Percentiles rank a stretch among this genome's conserved stretches.
These are phyloP conservation scores for Tinamus major DNA, from an alignment of 2,797 vertebrate species.

Conservation along the genomic window DNA sequence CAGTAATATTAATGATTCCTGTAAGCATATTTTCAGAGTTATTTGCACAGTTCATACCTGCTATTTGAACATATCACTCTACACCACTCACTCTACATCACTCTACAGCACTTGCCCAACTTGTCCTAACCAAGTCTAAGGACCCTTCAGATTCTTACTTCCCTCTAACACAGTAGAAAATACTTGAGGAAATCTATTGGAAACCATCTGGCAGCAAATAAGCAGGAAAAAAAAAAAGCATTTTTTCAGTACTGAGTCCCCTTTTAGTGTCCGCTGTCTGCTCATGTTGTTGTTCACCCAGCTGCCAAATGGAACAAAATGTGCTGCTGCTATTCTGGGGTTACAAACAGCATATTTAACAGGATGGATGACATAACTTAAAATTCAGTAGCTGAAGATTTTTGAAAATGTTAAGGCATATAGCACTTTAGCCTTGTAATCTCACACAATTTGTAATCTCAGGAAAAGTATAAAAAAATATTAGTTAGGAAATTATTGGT, in stretches of 20 bases:
- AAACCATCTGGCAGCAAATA: constrained; percentile 59
- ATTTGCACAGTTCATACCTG: constrained; percentile 15
- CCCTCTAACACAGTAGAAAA: constrained; percentile 22
- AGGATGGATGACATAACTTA: constrained; percentile 17
- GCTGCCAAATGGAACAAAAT: constrained; percentile 64
- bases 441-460: not conserved
- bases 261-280: constrained; percentile 38
- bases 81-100: not conserved
- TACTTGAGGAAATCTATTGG: constrained; percentile 32
- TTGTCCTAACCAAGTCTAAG: not conserved
- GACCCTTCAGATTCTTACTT: constrained; percentile 11
- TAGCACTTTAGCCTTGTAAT: not conserved
- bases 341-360: constrained; percentile 30
- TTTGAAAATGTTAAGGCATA: constrained; percentile 19
- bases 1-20: not conserved
- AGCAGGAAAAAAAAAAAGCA: constrained; percentile 42
- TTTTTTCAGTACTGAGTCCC: constrained; percentile 48
- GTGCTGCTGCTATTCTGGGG: constrained; percentile 35
- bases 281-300: constrained; percentile 43
- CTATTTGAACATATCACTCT: not conserved
- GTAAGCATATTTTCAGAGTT: not conserved
- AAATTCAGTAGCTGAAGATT: constrained; percentile 45
- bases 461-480: not conserved
- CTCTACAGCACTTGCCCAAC: not conserved
- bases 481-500: not conserved